Base-by-base conservation (phyloP, 1,140 invertebrate genomes). In the Colletes latitarsis region DNA sequence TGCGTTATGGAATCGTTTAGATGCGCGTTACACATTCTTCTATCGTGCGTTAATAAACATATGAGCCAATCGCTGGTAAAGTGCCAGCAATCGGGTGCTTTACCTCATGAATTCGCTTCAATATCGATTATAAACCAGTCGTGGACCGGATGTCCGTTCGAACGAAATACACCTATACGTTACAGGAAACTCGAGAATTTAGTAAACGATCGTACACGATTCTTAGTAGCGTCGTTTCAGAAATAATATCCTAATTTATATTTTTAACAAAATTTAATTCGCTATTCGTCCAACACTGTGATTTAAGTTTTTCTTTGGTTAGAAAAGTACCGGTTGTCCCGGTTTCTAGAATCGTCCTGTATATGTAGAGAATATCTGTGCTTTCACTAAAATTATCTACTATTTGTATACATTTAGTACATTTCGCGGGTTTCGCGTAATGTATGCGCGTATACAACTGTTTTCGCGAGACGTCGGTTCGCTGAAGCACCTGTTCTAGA, bases 61-160 rank as follows among this genome's bases (percentile, higher is more conserved):
- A 63, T 78, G 69, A 78, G 68, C 68, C 67, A 82, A 78, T 78
- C 41, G 71, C 43, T 82, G 81, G 76, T 71, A 21, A 49, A 43
- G n/a, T 70, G 81, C 81, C 81, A 82, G 46, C 53, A 10, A 67
- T 67, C 70, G 75, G 81, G 81, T 82, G 76, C 68, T 82, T 82
- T 82, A 78, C 81, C 81, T 78, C 81, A 52, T 39, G 46, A 39
- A 70, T 64, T 52, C 17, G 49, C 60, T 68, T 62, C n/a, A 74
- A 64, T 62, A 76, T 77, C 80, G 73, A 70, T 77, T 64, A 21
- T 41, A 39, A 8, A 5, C 10, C 15, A 6, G 15, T 6, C 17
- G 43, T 10, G 41, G 43, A 46, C 63, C 17, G 63, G 43, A 46
- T 46, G 63, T 46, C 43, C 41, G n/a, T 19, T 17, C 39, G 46